These are phyloP conservation scores for Acromyrmex echinatior DNA, from an alignment of 1,140 invertebrate genomes.

Conservation along the genomic window DNA sequence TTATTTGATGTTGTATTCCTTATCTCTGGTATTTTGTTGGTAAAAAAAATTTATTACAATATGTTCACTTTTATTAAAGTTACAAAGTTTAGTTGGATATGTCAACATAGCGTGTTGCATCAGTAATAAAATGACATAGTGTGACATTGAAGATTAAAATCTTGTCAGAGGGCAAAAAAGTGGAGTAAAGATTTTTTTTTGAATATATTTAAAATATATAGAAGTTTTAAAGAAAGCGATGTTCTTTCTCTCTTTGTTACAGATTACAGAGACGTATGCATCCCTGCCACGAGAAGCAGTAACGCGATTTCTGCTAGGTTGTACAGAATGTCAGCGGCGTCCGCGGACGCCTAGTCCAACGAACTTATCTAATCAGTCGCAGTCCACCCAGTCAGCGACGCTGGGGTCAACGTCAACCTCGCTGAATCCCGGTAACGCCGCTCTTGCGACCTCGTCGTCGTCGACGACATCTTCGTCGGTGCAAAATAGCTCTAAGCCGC, in stretches of 20 bases:
- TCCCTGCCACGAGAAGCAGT: conserved; percentile 98
- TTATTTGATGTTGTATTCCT: no score
- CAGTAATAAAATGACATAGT: no score
- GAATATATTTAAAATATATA: neutral
- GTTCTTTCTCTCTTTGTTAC: conserved; percentile 82
- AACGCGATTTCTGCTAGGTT: conserved; percentile 96
- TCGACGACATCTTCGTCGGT: conserved; percentile 76
- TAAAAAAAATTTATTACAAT: no score
- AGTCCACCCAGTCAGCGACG: conserved; percentile 66
- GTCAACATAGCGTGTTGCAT: no score
- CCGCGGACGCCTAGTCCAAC: conserved; percentile 91
- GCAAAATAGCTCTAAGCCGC: conserved; percentile 79
- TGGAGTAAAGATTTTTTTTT: neutral
- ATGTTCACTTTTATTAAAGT: no score
- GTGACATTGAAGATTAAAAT: neutral
- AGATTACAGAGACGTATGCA: conserved; percentile 98
- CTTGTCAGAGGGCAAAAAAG: neutral
- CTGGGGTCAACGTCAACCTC: conserved; percentile 63
- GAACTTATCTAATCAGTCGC: conserved; percentile 78
- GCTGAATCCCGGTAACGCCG: conserved; percentile 59
- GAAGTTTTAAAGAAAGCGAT: neutral
- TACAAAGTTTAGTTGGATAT: no score
- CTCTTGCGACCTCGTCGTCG: conserved; percentile 72
- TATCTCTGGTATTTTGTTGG: no score
- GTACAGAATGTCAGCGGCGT: conserved; percentile 96